A percentile compares a stretch with the other conserved stretches of the same genome.
Conservation (phyloP, 2,113 vertebrate genomes). For the Otis tarda region DNA sequence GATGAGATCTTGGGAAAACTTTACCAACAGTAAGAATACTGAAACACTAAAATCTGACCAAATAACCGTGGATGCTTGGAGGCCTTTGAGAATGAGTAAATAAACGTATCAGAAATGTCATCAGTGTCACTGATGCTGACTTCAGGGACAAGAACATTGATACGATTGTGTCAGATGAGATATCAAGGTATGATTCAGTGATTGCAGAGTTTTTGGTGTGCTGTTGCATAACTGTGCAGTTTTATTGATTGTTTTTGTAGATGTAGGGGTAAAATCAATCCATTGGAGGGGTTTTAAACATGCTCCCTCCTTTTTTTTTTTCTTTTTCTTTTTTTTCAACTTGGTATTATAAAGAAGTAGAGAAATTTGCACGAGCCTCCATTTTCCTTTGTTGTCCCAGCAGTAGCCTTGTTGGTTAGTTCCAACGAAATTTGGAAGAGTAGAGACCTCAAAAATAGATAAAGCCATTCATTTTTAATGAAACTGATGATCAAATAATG, state of each 20-base stretch:
- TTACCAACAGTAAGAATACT: too few species aligned
- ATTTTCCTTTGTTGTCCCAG: not conserved
- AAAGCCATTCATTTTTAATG: not conserved
- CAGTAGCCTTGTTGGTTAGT: not conserved
- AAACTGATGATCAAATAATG: not conserved
- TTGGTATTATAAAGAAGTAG: not conserved
- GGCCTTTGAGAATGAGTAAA: not conserved
- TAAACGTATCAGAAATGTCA: not conserved
- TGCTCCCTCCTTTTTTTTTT: not conserved
- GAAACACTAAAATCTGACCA: not conserved
- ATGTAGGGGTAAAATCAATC: rapidly evolving
- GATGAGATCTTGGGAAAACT: not conserved
- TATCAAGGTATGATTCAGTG: not conserved
- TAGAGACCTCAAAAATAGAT: not conserved
- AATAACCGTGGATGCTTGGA: not conserved
- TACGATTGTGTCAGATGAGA: not conserved
- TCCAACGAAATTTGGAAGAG: not conserved
- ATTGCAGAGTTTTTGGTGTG: not conserved
- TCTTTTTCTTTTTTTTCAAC: not conserved
- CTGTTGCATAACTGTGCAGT: not conserved
- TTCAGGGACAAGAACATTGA: not conserved
- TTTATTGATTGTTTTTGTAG: not conserved
- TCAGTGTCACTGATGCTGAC: not conserved
- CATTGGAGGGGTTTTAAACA: not conserved
- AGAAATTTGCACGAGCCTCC: not conserved